phyloP scores from a whole-genome alignment of 2,888 invertebrate species.

The Druceiella hillmani region DNA sequence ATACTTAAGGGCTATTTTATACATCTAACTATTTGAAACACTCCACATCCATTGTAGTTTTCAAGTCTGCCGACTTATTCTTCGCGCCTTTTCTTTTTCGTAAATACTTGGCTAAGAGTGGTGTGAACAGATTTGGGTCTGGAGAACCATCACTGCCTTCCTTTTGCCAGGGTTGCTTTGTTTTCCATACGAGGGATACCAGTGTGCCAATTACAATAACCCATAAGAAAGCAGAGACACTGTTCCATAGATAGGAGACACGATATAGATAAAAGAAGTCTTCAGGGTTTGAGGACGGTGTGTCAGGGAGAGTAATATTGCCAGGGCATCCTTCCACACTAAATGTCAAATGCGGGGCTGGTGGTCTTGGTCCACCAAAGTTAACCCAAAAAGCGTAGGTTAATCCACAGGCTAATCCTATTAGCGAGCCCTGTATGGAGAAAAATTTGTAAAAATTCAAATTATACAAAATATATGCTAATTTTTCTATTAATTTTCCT shows the following conservation, averaged over 20 bases:
- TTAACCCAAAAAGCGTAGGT: conserved; percentile 65
- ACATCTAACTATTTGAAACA: no score
- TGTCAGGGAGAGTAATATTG: neutral
- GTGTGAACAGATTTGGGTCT: conserved; percentile 3
- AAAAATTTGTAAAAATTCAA: no score
- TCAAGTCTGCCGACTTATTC: no score
- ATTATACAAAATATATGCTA: no score
- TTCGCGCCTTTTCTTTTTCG: no score
- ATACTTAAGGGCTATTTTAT: no score
- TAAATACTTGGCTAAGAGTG: conserved; percentile 4
- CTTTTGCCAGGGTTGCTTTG: neutral
- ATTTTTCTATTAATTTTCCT: no score
- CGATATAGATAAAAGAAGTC: conserved; percentile 49
- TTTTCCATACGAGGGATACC: neutral
- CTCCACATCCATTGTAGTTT: no score
- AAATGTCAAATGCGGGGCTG: conserved; percentile 37
- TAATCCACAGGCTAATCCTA: conserved; percentile 54
- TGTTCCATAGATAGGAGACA: conserved; percentile 58
- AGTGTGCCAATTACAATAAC: neutral
- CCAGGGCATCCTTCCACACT: conserved; percentile 44
- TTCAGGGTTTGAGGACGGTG: conserved; percentile 9
- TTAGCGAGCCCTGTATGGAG: conserved; percentile 58
- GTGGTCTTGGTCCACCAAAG: conserved; percentile 64
- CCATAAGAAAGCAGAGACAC: no score
- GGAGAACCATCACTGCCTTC: neutral